Conservation (phyloP, 2,888 invertebrate genomes). For the Cremastinae sp. region DNA sequence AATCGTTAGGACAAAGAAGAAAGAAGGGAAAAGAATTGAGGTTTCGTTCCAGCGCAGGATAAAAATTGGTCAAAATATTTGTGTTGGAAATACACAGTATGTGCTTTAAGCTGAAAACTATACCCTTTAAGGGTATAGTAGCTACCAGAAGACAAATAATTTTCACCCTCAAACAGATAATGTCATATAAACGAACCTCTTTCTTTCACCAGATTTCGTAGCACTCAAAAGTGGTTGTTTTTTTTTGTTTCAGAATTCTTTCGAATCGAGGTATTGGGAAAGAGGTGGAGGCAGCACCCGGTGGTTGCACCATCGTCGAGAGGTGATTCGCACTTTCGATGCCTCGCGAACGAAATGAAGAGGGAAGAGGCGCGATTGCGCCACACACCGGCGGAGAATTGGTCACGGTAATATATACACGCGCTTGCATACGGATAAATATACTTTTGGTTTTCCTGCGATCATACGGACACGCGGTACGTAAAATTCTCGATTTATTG, state of each 20-base stretch:
- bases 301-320: conserved; percentile 51
- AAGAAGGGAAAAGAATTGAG: too few species aligned
- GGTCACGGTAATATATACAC: conserved; percentile 52
- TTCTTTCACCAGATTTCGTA: too few species aligned
- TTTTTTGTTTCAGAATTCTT: conserved; percentile 13
- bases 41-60: too few species aligned
- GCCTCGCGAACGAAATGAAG: conserved; percentile 28
- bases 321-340: conserved; percentile 39
- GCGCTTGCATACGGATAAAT: neutral
- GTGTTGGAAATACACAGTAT: too few species aligned
- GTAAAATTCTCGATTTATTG: conserved; percentile 56
- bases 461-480: conserved; percentile 34
- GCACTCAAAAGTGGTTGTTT: conserved; percentile 4
- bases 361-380: conserved; percentile 44
- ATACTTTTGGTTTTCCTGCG: conserved; percentile 16
- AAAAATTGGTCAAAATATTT: too few species aligned
- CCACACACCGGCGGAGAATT: conserved; percentile 58
- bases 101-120: too few species aligned
- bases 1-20: too few species aligned
- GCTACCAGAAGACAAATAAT: too few species aligned
- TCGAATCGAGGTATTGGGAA: neutral
- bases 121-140: too few species aligned
- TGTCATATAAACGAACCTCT: too few species aligned
- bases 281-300: conserved; percentile 46
- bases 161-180: too few species aligned